Evolutionary conservation across 2,888 invertebrate genomes (phyloP).

Genomic region (Caenorhabditis becei): DNA sequence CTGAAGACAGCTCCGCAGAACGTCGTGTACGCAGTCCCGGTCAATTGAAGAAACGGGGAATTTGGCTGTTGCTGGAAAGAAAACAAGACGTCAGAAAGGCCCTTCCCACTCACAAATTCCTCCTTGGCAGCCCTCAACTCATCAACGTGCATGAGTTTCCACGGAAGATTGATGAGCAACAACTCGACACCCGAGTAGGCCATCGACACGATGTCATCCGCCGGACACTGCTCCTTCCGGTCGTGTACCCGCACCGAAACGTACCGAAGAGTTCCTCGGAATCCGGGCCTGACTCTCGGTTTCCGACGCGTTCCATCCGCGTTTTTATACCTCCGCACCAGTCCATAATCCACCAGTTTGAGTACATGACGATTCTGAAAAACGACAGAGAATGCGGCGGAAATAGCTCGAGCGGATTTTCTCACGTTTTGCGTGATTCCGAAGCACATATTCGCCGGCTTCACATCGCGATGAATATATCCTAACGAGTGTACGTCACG

Average conservation of each 20-base stretch:
- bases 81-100: no score
- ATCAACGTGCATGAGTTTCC: constrained; percentile 53
- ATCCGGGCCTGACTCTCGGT: constrained; percentile 53
- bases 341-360: constrained; percentile 68
- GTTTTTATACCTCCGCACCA: constrained; percentile 68
- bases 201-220: constrained; percentile 70
- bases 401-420: background rate
- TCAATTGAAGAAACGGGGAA: constrained; percentile 41
- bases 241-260: constrained; percentile 72
- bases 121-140: constrained; percentile 66
- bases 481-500: constrained; percentile 74
- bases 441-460: constrained; percentile 76
- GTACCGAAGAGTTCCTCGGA: constrained; percentile 77
- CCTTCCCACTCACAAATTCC: constrained; percentile 59
- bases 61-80: constrained; percentile 33
- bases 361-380: constrained; percentile 65
- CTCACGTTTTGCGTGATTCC: constrained; percentile 69
- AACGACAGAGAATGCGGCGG: background rate
- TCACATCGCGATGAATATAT: constrained; percentile 75
- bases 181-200: constrained; percentile 70
- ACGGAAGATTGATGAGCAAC: constrained; percentile 67
- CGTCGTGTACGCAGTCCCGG: constrained; percentile 24
- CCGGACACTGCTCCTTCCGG: constrained; percentile 67
- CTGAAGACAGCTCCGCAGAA: constrained; percentile 68
- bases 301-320: constrained; percentile 63